Base-by-base conservation (phyloP, 2,113 vertebrate genomes). In the Australoheros scitulus region DNA sequence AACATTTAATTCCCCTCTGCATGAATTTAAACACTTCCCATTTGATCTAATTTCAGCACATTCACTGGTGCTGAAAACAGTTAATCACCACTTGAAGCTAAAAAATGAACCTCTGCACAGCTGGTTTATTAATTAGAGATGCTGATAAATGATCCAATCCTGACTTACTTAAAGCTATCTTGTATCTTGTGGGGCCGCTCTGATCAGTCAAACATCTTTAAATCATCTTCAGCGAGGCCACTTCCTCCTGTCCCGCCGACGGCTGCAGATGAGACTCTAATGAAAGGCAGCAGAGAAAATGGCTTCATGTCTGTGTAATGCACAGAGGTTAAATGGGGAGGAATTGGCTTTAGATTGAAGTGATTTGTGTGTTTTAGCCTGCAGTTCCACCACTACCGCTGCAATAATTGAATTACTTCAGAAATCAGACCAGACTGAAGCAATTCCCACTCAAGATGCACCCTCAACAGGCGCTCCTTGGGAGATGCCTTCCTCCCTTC, bases 361-460 rank as follows among this genome's bases (percentile, higher is more conserved):
- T 89, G 91, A 94, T 94, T 92, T 91, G 87, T 91, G 82, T 91
- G 89, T 91, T 91, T 85, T 90, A 92, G 89, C 88, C 88, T n/a
- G 56, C 59, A 90, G 92, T 92, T 89, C 82, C 79, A 77, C 74
- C 20, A 60, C 84, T 70, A 7, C 87, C 1, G n/a, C 82, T 41
- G 80, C 84, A 88, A 84, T 92, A 91, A 93, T 93, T 94, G 64
- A 92, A 94, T 93, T 92, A 93, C 81, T 88, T 84, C 61, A 87
- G 63, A 86, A 87, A 87, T 80, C 87, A 84, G 55, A 87, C 36
- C 83, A 63, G 89, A 80, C 84, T 74, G 86, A 77, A 90, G 85
- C 83, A 58, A 84, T 85, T 89, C 81, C 38, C 60, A 47, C 76
- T 80, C 36, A 17, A 68, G 65, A 75, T 18, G 22, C 24, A 76